Base-by-base conservation (phyloP, 1,140 invertebrate species). In the Scaptomyza pallida region DNA sequence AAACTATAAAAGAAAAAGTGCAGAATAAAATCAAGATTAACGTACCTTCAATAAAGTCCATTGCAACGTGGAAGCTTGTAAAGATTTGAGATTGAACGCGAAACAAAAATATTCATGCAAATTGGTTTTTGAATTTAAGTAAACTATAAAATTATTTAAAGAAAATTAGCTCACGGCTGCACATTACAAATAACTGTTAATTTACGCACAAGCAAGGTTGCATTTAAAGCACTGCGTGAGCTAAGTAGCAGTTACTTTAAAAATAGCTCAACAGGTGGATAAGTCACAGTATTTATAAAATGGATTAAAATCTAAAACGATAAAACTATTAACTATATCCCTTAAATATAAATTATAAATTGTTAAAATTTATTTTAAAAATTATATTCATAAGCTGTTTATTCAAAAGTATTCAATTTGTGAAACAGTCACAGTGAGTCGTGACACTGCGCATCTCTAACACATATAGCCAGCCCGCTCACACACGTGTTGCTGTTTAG, bases 401-500 rank as follows among this genome's bases (percentile, higher is more conserved):
- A n/a, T n/a, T 10, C 23, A 1, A 35, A 12, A 37, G 33, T 35
- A 12, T 12, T 12, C 4, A 2, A 35, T 12, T 0, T n/a, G 9
- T 19, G 13, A 56, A 55, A 2, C 35, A 17, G 15, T 30, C 33
- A 35, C 21, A 45, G 19, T 6, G 21, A 17, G 16, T 9, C 13
- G 10, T 45, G 19, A 15, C 57, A 33, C 19, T 48, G 52, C 13
- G 6, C 26, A 45, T 12, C 33, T 15, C 16, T 72, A 30, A 33
- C 3, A 16, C 1, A n/a, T 19, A 44, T 26, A 43, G 17, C 30
- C 15, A 6, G 30, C 26, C 23, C 40, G 19, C 64, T 45, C 45
- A 51, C 56, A 37, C 56, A 68, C 64, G 21, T 68, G 64, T 52
- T 61, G 45, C 37, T n/a, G 4, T 1, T 15, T 10, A 6, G 1